phyloP scores from a whole-genome alignment of 2,888 invertebrate genomes.

The Dexiosoma caninum region DNA sequence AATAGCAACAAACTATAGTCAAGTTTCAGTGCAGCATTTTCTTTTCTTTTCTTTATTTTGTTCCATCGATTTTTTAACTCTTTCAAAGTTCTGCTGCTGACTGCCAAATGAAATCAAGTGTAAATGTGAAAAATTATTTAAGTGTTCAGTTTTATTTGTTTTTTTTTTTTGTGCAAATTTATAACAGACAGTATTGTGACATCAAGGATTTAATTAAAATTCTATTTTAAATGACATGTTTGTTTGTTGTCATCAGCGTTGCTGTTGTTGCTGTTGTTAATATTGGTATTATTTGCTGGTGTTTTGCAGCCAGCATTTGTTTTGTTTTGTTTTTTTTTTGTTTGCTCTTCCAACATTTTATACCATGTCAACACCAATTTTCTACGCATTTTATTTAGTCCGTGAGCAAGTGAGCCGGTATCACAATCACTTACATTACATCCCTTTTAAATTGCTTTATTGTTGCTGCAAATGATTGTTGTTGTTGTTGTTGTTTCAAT shows the following conservation, averaged over 20 bases:
- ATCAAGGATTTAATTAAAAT: conserved; percentile 79
- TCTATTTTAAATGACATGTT: conserved; percentile 72
- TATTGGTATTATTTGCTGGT: conserved; percentile 47
- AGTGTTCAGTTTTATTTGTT: conserved; percentile 12
- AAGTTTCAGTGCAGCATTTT: no score
- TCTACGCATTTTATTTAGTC: conserved; percentile 44
- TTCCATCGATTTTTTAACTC: neutral
- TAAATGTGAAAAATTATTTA: conserved; percentile 37
- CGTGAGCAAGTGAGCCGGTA: neutral
- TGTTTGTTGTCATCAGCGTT: conserved; percentile 20
- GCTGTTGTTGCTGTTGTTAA: conserved; percentile 21
- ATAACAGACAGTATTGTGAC: conserved; percentile 78
- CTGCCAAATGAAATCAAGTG: conserved; percentile 41
- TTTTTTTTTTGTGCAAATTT: conserved; percentile 62
- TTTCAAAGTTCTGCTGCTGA: neutral
- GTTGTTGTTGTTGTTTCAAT: conserved; percentile 37
- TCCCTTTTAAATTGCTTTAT: conserved; percentile 6
- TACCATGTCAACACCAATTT: conserved; percentile 61
- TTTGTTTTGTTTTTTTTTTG: neutral
- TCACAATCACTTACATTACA: conserved; percentile 16
- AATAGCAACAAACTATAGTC: no score
- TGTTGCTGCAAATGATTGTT: neutral
- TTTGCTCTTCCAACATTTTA: neutral
- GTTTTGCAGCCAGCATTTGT: neutral
- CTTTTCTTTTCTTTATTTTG: no score